Conservation (phyloP, 2,113 vertebrate species). For the Ochotona princeps region DNA sequence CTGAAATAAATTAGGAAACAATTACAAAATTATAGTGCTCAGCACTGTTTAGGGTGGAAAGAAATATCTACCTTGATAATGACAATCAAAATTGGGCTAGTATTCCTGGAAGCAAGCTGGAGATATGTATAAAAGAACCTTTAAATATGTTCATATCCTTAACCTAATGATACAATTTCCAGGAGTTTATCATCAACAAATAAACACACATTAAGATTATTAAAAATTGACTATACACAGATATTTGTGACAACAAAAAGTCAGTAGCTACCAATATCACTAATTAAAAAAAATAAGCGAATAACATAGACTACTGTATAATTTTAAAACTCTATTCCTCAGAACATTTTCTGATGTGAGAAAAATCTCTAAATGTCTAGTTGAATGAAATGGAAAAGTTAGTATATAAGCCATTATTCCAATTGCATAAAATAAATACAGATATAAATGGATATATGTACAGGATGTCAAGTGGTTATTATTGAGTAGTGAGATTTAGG, state of each 20-base stretch:
- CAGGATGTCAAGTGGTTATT: neutral
- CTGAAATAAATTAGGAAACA: slow-evolving; percentile 24
- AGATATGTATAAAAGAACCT: neutral
- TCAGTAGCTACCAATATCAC: neutral
- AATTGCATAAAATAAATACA: neutral
- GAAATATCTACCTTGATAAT: slow-evolving; percentile 5
- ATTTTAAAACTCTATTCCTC: slow-evolving; percentile 32
- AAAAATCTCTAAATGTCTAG: neutral
- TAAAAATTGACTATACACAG: neutral
- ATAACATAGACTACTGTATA: neutral
- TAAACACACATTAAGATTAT: slow-evolving; percentile 33
- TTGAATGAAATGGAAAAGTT: neutral
- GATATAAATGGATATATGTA: neutral
- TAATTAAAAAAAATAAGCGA: neutral
- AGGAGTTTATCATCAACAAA: slow-evolving; percentile 5
- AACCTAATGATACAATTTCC: slow-evolving; percentile 3
- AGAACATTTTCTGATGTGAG: slow-evolving; percentile 1
- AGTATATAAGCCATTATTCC: neutral
- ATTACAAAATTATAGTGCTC: neutral
- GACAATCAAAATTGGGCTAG: neutral
- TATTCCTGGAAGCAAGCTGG: slow-evolving; percentile 36
- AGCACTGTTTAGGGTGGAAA: neutral
- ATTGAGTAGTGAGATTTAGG: neutral
- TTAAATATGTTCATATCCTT: neutral
- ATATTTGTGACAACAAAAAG: slow-evolving; percentile 20